These are phyloP conservation scores for Cyaniris semiargus DNA, from an alignment of 2,888 invertebrate species.

Conservation along the genomic window DNA sequence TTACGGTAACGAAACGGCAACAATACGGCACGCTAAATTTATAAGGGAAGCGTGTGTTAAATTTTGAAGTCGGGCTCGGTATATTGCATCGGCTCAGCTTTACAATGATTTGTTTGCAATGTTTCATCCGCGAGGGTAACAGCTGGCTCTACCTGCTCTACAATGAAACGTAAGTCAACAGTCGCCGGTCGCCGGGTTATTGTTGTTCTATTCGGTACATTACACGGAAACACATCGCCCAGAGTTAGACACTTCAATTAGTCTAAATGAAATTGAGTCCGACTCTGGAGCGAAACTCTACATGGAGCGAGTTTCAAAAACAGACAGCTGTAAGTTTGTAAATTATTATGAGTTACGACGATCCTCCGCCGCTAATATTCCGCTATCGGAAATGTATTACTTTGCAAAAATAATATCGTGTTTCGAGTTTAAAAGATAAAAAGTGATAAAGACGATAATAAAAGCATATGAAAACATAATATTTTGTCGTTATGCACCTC, in stretches of 20 bases:
- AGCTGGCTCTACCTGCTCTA: constrained; percentile 73
- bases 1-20: constrained; percentile 19
- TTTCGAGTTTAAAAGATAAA: background rate
- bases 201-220: constrained; percentile 45
- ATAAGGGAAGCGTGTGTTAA: constrained; percentile 47
- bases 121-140: constrained; percentile 60
- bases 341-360: background rate
- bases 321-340: constrained; percentile 3
- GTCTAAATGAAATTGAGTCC: constrained; percentile 19
- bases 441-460: background rate
- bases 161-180: constrained; percentile 67
- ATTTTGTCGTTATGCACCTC: background rate
- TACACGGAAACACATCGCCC: constrained; percentile 7
- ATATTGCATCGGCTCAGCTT: constrained; percentile 51
- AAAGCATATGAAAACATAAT: background rate
- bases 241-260: constrained; percentile 27
- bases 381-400: background rate
- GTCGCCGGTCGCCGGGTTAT: constrained; percentile 53
- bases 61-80: constrained; percentile 52
- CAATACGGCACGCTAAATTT: constrained; percentile 28
- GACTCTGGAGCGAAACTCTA: constrained; percentile 15
- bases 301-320: constrained; percentile 15
- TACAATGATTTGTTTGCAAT: constrained; percentile 61
- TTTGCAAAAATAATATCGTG: background rate
- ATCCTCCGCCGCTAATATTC: background rate